Evolutionary conservation across 2,113 vertebrate species (phyloP), one percentile per base, ranked within the genome.

Genomic region (Callipepla squamata): DNA sequence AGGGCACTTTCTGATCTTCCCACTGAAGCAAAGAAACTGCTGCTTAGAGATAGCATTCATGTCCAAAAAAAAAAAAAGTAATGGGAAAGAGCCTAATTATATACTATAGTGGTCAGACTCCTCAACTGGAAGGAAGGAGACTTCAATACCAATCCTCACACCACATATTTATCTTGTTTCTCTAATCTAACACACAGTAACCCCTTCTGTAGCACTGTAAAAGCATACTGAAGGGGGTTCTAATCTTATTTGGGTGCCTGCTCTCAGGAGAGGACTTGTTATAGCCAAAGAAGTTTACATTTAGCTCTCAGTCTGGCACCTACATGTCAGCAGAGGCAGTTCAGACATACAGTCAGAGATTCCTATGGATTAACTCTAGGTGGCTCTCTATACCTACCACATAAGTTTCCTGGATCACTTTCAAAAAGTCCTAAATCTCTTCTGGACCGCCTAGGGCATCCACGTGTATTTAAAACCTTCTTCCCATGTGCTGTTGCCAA

Each of bases 331-430:
- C 9, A 74, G 28, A 51, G 34, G 65, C 65, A 86, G 53, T 32
- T 53, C 36, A 61, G 13, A 57, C 15, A 58, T 3, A 36, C 0
- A 38, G 30, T 3, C 5, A 80, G 55, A 80, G 22, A 88, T 92
- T 92, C 51, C 76, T 44, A 36, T 15, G 57, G 61, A 67, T 63
- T 96, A 94, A 94, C 93, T 93, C 88, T 96, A 96, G 96, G 93
- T 94, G 95, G 85, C 95, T 95, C 96, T 77, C 95, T 96, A 85
- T 78, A 92, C 65, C 76, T 86, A 61, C 9, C 13, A 59, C 12
- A 78, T 2, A 78, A 18, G 1, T 38, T 47, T 78, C 85, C 66
- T 22, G 7, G 15, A 19, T 57, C 11, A 50, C 63, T 81, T 66
- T 84, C 69, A 65, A 63, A 72, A 94, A 69, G 50, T 50, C 11